These are phyloP conservation scores for Spodoptera exigua DNA, from an alignment of 2,888 invertebrate genomes.

Conservation along the genomic window DNA sequence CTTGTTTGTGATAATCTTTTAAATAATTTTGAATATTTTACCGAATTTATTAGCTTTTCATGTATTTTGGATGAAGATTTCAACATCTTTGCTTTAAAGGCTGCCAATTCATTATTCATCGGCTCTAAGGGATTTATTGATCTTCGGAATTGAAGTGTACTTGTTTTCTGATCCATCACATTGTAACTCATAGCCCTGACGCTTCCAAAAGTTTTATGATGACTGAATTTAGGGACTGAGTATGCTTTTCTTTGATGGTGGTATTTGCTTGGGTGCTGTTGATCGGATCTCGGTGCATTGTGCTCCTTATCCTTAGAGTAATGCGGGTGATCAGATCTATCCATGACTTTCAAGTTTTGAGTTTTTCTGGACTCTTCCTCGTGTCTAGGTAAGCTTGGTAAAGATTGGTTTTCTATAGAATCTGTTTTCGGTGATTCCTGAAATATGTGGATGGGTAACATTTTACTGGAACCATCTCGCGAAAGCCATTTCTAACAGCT, in stretches of 20 bases:
- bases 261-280: conserved; percentile 25
- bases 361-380: conserved; percentile 26
- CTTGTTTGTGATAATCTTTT: too few relatives aligned
- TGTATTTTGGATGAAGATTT: conserved; percentile 35
- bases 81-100: not conserved
- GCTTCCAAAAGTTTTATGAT: conserved; percentile 13
- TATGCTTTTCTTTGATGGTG: conserved; percentile 34
- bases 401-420: conserved; percentile 69
- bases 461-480: conserved; percentile 16
- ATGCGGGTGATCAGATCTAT: conserved; percentile 11
- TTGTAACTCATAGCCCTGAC: conserved; percentile 30
- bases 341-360: conserved; percentile 10
- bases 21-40: conserved; percentile 43
- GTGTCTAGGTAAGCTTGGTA: conserved; percentile 63
- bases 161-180: conserved; percentile 27
- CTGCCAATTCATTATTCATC: conserved; percentile 1
- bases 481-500: not conserved
- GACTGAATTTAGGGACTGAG: conserved; percentile 43
- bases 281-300: conserved; percentile 11
- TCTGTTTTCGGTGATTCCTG: conserved; percentile 59
- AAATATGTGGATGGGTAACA: conserved; percentile 31
- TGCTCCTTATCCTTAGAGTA: conserved; percentile 9
- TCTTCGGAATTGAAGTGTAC: conserved; percentile 23
- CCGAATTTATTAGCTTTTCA: conserved; percentile 57
- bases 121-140: conserved; percentile 5